A percentile compares a stretch with the other conserved stretches of the same genome.
These are phyloP conservation scores for Toxonevra muliebris DNA, from an alignment of 2,888 invertebrate genomes.

Conservation along the genomic window DNA sequence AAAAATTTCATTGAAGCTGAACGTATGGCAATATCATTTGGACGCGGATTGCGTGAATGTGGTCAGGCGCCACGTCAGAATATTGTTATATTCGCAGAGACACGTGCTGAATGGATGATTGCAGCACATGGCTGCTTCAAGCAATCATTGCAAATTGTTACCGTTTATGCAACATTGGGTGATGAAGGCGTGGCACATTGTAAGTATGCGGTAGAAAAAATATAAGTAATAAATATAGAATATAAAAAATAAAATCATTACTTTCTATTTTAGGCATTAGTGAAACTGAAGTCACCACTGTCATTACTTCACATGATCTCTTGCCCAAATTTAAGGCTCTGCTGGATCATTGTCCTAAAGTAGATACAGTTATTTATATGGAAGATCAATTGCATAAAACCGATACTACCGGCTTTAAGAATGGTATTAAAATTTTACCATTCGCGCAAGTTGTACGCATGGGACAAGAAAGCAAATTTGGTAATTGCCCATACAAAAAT, in stretches of 20 bases:
- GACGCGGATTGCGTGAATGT: slow-evolving; percentile 82
- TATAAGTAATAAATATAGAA: too few relatives aligned
- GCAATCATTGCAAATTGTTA: slow-evolving; percentile 93
- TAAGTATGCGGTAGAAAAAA: too few relatives aligned
- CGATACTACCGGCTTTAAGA: slow-evolving; percentile 75
- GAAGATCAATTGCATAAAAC: slow-evolving; percentile 85
- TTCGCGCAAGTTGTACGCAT: slow-evolving; percentile 76
- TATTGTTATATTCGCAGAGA: slow-evolving; percentile 96
- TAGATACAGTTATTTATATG: slow-evolving; percentile 85
- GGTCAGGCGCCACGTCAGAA: slow-evolving; percentile 79
- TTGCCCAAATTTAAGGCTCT: slow-evolving; percentile 89
- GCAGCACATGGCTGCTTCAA: slow-evolving; percentile 96
- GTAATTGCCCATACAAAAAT: slow-evolving; percentile 52
- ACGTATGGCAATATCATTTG: slow-evolving; percentile 79
- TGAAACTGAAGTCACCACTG: slow-evolving; percentile 93
- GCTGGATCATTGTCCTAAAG: slow-evolving; percentile 75
- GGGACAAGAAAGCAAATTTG: slow-evolving; percentile 68
- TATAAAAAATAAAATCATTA: too few relatives aligned
- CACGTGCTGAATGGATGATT: slow-evolving; percentile 97
- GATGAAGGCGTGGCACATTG: slow-evolving; percentile 97
- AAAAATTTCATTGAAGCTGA: slow-evolving; percentile 81
- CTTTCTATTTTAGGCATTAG: slow-evolving; percentile 70
- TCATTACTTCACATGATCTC: slow-evolving; percentile 92
- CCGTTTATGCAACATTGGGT: slow-evolving; percentile 95
- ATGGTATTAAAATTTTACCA: slow-evolving; percentile 76